Percentiles rank a stretch among this genome's conserved stretches.
phyloP scores from a whole-genome alignment of 2,797 vertebrate genomes.

The Spondyliosoma cantharus region DNA sequence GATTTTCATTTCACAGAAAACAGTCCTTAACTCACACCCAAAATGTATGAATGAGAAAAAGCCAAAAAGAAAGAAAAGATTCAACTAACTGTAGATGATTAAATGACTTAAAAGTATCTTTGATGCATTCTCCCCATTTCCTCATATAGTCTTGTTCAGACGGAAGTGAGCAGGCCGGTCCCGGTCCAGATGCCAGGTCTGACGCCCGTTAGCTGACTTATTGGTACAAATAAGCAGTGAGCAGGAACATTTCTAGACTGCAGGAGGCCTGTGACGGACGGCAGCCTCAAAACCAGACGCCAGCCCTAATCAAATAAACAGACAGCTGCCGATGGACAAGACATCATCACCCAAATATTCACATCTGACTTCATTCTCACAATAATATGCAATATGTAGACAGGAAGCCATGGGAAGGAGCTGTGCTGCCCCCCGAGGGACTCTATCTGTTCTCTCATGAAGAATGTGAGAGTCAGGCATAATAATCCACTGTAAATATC shows the following conservation, averaged over 20 bases:
- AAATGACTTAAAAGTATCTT: background rate
- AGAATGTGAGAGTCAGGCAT: slow-evolving; percentile 5
- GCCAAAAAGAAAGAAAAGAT: background rate
- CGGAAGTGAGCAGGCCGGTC: background rate
- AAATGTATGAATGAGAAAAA: background rate
- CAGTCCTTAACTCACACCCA: background rate
- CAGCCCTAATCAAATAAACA: slow-evolving; percentile 76
- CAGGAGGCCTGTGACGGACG: slow-evolving; percentile 50
- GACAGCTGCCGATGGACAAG: slow-evolving; percentile 59
- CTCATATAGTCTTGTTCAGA: background rate
- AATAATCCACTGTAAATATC: slow-evolving; percentile 20
- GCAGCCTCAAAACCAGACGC: slow-evolving; percentile 52
- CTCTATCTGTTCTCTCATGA: slow-evolving; percentile 11
- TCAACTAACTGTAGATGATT: background rate
- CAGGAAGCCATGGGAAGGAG: slow-evolving; percentile 14
- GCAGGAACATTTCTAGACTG: slow-evolving; percentile 49
- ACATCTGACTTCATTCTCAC: slow-evolving; percentile 57
- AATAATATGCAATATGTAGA: slow-evolving; percentile 26
- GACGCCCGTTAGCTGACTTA: slow-evolving; percentile 49
- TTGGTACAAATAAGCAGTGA: slow-evolving; percentile 63
- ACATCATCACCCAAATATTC: slow-evolving; percentile 65
- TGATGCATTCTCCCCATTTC: background rate
- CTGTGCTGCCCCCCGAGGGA: slow-evolving; percentile 17
- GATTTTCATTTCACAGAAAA: background rate
- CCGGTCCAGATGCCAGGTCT: slow-evolving; percentile 41